These are phyloP conservation scores for Corythoichthys intestinalis DNA, from an alignment of 2,113 vertebrate genomes.

Conservation along the genomic window DNA sequence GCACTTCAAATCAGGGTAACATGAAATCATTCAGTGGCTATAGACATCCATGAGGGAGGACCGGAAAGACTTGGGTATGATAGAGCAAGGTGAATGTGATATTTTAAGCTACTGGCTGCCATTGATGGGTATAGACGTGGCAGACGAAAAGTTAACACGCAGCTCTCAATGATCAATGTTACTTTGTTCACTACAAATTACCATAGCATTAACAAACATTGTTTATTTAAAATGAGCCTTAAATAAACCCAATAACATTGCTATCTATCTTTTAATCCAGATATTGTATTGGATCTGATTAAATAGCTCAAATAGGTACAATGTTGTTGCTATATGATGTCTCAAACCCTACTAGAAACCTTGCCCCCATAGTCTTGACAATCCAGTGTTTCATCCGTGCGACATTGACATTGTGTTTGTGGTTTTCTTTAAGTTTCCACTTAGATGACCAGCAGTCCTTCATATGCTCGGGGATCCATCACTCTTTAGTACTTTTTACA, in stretches of 20 bases:
- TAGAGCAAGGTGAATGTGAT: too few relatives aligned
- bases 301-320: neutral
- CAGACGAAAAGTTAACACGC: too few relatives aligned
- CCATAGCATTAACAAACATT: neutral
- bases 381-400: slow-evolving; percentile 30
- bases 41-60: too few relatives aligned
- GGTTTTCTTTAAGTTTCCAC: slow-evolving; percentile 66
- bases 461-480: slow-evolving; percentile 57
- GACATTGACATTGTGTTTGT: slow-evolving; percentile 59
- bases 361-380: slow-evolving; percentile 16
- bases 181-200: neutral
- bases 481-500: slow-evolving; percentile 51
- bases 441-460: slow-evolving; percentile 55
- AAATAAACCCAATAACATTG: neutral
- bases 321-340: neutral
- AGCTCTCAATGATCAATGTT: too few relatives aligned
- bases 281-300: neutral
- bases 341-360: neutral
- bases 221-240: neutral
- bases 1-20: neutral
- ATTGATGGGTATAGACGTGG: too few relatives aligned
- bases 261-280: neutral
- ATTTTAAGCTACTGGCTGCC: too few relatives aligned
- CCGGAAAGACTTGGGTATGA: too few relatives aligned
- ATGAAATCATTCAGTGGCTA: too few relatives aligned